Evolutionary conservation across 2,797 vertebrate genomes (phyloP).

Genomic region (Sebastes goodei): DNA sequence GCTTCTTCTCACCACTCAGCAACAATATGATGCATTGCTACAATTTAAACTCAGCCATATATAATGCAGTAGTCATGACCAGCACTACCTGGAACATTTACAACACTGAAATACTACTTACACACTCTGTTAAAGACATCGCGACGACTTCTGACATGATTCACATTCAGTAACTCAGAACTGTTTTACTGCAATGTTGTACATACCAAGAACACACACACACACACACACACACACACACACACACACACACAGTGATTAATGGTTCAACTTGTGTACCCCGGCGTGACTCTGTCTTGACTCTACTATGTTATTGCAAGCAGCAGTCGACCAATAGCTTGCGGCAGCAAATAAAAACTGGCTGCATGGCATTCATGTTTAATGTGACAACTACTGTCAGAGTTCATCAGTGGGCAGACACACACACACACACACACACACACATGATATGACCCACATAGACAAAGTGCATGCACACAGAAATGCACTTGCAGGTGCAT

Average conservation of each 20-base stretch:
- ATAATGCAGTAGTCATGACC: neutral
- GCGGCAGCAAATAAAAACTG: slow-evolving; percentile 33
- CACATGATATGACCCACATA: neutral
- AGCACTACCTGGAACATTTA: neutral
- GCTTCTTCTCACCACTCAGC: neutral
- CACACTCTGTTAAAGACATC: neutral
- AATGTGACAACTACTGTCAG: slow-evolving; percentile 47
- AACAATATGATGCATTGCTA: neutral
- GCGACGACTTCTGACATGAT: neutral
- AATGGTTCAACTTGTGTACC: slow-evolving; percentile 1
- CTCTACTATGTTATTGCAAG: slow-evolving; percentile 2
- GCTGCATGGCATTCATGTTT: slow-evolving; percentile 31
- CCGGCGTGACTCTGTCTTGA: slow-evolving; percentile 3
- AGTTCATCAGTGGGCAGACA: slow-evolving; percentile 7
- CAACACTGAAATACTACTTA: neutral
- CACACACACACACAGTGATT: neutral
- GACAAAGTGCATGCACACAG: neutral
- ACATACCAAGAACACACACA: neutral
- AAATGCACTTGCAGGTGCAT: neutral
- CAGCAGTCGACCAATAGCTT: slow-evolving; percentile 14
- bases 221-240: neutral
- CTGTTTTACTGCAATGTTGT: neutral
- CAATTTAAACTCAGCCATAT: neutral
- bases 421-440: neutral
- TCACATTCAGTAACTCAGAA: neutral